Conservation (phyloP, 2,797 vertebrate genomes). For the Anolis apletophallus region DNA sequence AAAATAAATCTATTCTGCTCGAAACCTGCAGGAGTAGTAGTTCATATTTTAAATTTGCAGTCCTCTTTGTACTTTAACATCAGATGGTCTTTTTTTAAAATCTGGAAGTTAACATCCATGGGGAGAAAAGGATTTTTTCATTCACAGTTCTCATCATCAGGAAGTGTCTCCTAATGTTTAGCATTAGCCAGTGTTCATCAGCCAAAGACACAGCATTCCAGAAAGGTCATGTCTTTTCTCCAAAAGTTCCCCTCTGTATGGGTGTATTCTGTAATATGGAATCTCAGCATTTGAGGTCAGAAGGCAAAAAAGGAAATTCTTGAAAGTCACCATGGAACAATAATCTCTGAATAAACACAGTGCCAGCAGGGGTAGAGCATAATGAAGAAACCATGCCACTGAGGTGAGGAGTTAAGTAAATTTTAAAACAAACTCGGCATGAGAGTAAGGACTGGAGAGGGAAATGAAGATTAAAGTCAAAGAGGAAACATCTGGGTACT, state of each 20-base stretch:
- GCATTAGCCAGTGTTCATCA: neutral
- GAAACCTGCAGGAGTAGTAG: too few species aligned
- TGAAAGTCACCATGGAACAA: slow-evolving; percentile 56
- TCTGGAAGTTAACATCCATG: too few species aligned
- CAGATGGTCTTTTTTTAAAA: too few species aligned
- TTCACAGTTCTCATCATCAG: neutral
- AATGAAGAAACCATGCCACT: slow-evolving; percentile 58
- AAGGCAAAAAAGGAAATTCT: slow-evolving; percentile 57
- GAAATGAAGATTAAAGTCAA: slow-evolving; percentile 58
- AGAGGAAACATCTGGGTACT: slow-evolving; percentile 66
- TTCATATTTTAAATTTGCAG: too few species aligned
- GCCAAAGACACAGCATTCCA: neutral
- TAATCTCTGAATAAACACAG: slow-evolving; percentile 63
- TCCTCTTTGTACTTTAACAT: too few species aligned
- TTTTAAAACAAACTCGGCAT: slow-evolving; percentile 68
- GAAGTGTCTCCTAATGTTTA: neutral
- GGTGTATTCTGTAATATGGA: neutral
- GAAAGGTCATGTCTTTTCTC: neutral
- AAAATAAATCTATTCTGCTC: too few species aligned
- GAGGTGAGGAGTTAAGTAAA: slow-evolving; percentile 56
- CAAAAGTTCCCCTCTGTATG: neutral
- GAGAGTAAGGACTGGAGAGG: slow-evolving; percentile 52
- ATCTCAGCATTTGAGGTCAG: slow-evolving; percentile 47
- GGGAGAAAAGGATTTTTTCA: too few species aligned
- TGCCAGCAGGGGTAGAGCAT: slow-evolving; percentile 44